Evolutionary conservation across 2,888 invertebrate species (phyloP), one percentile per base, ranked within the genome.

Genomic region (Drosophila borealis): DNA sequence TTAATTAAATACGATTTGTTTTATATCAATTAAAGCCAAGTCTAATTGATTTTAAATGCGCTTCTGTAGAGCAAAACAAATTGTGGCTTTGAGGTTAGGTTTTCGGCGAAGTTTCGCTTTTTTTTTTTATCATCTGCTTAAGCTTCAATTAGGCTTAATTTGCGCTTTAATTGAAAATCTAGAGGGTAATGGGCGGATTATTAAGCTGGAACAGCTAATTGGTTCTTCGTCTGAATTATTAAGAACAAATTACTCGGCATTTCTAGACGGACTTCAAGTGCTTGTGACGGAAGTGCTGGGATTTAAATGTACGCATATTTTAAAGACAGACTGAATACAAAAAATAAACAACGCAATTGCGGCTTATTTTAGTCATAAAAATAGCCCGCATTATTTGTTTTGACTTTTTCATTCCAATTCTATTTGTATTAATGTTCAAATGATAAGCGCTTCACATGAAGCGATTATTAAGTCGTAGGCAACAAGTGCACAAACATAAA

Each of bases 371-470:
- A 41, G 34, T 41, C 34, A 60, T 73, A 54, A 63, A 75, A 70
- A 70, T 76, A 78, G 45, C 55, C 37, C 21, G 46, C 67, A 72
- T 67, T 19, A 53, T 75, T 62, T 80, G 74, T 54, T 62, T 64
- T 68, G 73, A 67, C 67, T 48, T 59, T 61, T 60, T 44, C 42
- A 51, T 56, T 70, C 5, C 9, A 29, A 45, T 55, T 25, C 51
- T 29, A 37, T 46, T 45, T 48, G 19, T 55, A 66, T 60, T 53
- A 72, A 67, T 72, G 67, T 29, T 56, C 25, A 14, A 57, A 42
- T 64, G 74, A 74, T 72, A 72, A 72, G 67, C 70, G 60, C 33
- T 29, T 19, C 36, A 17, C 42, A 59, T 39, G 13, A 51, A 59
- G 25, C 59, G 59, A 59, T 59, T 51, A 39, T 48, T 46, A 14